Evolutionary conservation across 2,888 invertebrate species (phyloP).

Genomic region (Papilio elwesi): DNA sequence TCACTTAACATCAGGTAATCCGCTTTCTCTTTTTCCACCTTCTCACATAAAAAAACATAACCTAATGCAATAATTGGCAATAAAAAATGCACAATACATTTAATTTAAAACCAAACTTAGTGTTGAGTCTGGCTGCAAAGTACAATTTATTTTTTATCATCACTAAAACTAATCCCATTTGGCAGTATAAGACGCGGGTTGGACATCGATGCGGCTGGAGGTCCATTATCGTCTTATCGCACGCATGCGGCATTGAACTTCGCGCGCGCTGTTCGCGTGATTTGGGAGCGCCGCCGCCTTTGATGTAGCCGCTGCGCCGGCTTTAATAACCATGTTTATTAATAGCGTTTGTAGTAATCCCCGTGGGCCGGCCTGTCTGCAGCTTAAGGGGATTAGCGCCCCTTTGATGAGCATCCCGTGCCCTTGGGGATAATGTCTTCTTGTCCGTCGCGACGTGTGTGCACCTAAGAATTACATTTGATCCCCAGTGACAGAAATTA

Average conservation of each 20-base stretch:
- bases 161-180: neutral
- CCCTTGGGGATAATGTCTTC: constrained; percentile 11
- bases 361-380: constrained; percentile 29
- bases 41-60: too few species aligned
- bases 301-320: constrained; percentile 45
- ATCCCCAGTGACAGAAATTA: constrained; percentile 20
- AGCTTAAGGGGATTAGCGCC: constrained; percentile 21
- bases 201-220: constrained; percentile 49
- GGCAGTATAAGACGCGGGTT: constrained; percentile 17
- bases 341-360: constrained; percentile 37
- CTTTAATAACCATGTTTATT: constrained; percentile 36
- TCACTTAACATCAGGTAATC: too few species aligned
- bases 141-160: neutral
- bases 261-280: constrained; percentile 45
- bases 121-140: neutral
- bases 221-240: constrained; percentile 63
- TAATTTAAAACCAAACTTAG: too few species aligned
- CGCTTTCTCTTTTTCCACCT: too few species aligned
- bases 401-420: neutral
- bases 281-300: constrained; percentile 48
- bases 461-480: constrained; percentile 8
- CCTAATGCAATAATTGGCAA: too few species aligned
- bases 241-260: constrained; percentile 70
- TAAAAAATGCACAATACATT: too few species aligned
- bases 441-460: constrained; percentile 8